Evolutionary conservation across 2,113 vertebrate genomes (phyloP), one percentile per base, ranked within the genome.

Genomic region (Ramphastos sulfuratus): DNA sequence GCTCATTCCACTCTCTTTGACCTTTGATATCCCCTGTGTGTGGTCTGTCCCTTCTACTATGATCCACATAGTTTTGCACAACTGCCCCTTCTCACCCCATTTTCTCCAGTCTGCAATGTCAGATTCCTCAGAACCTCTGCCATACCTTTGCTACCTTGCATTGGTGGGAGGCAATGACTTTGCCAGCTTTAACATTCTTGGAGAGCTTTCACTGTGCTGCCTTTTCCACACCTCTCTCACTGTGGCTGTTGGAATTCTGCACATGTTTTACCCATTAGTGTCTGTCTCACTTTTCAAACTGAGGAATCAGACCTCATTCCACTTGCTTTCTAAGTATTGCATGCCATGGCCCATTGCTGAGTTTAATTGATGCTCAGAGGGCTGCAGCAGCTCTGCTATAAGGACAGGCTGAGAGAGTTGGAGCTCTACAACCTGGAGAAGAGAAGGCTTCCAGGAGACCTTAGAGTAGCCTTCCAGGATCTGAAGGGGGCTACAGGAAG

Each of bases 21-120:
- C 33, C 16, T 66, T 58, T 4, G 0, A 64, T 55, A 73, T 58
- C 10, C 25, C 4, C 12, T 48, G 8, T 3, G 0, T n/a, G 21
- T 21, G 55, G 7, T n/a, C 67, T 52, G 31, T 58, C 61, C 31
- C 52, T 70, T 73, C 37, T 37, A 37, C 23, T 82, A 2, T 30
- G 44, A 56, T 13, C 17, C 35, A 37, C 3, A 3, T 23, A 13
- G 10, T 58, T 77, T 52, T 72, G 15, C 59, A 27, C 23, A 27
- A 19, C 59, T 56, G 21, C 7, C 9, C 7, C 21, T 71, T 78
- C 44, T 31, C 30, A 25, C 18, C 5, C 12, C 2, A 1, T 1
- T 0, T 33, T 73, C 31, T 44, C 14, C 17, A 37, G 31, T 8
- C 54, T 28, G 21, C 25, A 6, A 21, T 21, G 15, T 69, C 24